A percentile compares a stretch with the other conserved stretches of the same genome.
Conservation (phyloP, 1,140 invertebrate species). For the Adoxophyes honmai region DNA sequence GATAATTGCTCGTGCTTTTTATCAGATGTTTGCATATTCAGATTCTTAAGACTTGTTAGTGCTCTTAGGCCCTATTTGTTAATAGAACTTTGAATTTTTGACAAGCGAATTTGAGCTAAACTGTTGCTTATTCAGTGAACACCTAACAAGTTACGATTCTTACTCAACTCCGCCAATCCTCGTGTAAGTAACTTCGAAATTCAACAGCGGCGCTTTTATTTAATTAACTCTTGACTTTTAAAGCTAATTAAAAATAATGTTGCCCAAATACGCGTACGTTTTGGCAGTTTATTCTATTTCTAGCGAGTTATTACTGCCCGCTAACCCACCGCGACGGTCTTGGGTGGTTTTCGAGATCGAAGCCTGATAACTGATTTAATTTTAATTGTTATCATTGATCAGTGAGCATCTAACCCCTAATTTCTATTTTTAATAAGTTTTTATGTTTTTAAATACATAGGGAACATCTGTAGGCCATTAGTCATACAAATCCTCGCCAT, state of each 20-base stretch:
- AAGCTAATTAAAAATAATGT: constrained; percentile 3
- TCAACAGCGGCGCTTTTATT: background rate
- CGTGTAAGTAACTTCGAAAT: too few species aligned
- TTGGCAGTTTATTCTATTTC: constrained; percentile 29
- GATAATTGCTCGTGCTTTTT: too few species aligned
- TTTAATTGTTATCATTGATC: constrained; percentile 63
- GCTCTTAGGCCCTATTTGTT: too few species aligned
- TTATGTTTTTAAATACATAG: constrained; percentile 31
- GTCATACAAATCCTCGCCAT: constrained; percentile 48
- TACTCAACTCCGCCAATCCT: too few species aligned
- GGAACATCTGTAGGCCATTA: constrained; percentile 59
- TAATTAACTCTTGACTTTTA: constrained; percentile 1
- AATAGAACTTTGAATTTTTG: too few species aligned
- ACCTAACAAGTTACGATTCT: too few species aligned
- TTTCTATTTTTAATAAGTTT: constrained; percentile 56
- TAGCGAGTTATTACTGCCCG: constrained; percentile 21
- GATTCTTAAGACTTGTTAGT: too few species aligned
- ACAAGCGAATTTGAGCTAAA: too few species aligned
- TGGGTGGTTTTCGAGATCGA: constrained; percentile 59
- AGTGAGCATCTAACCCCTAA: constrained; percentile 54
- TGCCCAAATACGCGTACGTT: background rate
- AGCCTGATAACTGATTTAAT: constrained; percentile 47
- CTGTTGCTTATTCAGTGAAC: too few species aligned
- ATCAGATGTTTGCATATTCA: too few species aligned
- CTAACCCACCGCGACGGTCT: constrained; percentile 39